Conservation (phyloP, 2,888 invertebrate genomes). For the Clitarchus hookeri region DNA sequence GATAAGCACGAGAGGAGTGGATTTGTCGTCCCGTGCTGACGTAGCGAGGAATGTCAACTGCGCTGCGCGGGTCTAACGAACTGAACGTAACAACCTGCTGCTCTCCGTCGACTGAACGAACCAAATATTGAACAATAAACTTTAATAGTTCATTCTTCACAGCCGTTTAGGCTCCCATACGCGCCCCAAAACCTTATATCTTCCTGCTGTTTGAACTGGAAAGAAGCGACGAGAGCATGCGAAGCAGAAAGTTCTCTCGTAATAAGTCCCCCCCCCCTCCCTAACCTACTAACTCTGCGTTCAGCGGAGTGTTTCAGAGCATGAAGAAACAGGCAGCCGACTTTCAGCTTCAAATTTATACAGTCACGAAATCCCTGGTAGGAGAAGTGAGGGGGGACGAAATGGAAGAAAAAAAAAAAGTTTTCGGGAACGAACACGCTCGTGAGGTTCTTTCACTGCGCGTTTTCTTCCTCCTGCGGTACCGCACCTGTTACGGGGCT, state of each 20-base stretch:
- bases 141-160: background rate
- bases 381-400: background rate
- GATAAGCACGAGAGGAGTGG: too few species aligned
- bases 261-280: background rate
- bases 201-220: background rate
- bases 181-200: background rate
- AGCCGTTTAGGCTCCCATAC: background rate
- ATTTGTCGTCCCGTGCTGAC: too few species aligned
- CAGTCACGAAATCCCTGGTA: background rate
- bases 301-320: conserved; percentile 14
- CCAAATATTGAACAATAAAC: background rate
- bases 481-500: background rate
- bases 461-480: background rate
- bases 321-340: background rate
- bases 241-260: background rate
- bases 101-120: too few species aligned
- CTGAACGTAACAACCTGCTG: too few species aligned
- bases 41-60: too few species aligned
- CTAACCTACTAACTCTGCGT: background rate
- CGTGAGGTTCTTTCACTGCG: background rate
- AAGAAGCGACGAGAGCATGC: background rate
- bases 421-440: background rate
- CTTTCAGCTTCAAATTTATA: background rate
- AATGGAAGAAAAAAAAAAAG: background rate
- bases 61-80: too few species aligned